These are phyloP conservation scores for Antheraea pernyi DNA, from an alignment of 1,140 invertebrate genomes.

Conservation along the genomic window DNA sequence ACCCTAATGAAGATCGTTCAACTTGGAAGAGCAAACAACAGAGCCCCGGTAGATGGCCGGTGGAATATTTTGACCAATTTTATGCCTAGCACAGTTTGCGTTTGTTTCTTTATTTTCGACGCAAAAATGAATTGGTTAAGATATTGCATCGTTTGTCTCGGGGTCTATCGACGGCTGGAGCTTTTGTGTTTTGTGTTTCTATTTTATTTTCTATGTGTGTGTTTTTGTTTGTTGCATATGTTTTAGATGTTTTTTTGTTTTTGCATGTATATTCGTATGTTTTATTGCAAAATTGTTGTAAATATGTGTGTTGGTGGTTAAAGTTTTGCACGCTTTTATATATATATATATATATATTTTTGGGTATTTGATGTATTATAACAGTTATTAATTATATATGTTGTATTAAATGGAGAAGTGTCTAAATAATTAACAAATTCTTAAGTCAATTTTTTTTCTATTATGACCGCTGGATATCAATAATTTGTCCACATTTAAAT, in stretches of 20 bases:
- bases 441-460: too few species aligned
- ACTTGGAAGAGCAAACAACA: conserved; percentile 1
- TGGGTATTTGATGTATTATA: too few species aligned
- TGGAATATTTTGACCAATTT: conserved; percentile 80
- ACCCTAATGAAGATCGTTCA: neutral
- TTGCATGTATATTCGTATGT: conserved; percentile 5
- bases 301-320: too few species aligned
- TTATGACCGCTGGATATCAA: too few species aligned
- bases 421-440: too few species aligned
- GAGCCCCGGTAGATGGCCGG: conserved; percentile 62
- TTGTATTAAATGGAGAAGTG: too few species aligned
- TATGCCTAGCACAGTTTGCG: conserved; percentile 35
- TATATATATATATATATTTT: too few species aligned
- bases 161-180: conserved; percentile 30
- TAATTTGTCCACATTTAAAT: too few species aligned
- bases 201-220: conserved; percentile 25
- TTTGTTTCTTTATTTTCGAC: conserved; percentile 19
- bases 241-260: neutral
- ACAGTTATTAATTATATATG: too few species aligned
- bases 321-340: too few species aligned
- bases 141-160: conserved; percentile 75
- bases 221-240: conserved; percentile 15
- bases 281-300: too few species aligned
- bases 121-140: conserved; percentile 76
- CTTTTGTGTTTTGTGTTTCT: conserved; percentile 19